Conservation (phyloP, 2,888 invertebrate species). For the Lutraria lutraria region DNA sequence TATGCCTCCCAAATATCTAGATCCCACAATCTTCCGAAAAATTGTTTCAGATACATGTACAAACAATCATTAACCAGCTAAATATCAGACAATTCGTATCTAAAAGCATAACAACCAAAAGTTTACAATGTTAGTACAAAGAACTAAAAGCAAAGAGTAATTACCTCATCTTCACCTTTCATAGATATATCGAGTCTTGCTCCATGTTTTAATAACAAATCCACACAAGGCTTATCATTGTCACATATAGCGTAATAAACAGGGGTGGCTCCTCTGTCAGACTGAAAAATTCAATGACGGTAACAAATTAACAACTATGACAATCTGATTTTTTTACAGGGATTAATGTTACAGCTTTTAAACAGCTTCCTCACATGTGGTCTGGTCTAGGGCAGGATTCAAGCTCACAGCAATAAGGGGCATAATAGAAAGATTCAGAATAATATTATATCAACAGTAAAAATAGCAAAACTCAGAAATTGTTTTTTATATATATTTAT, state of each 20-base stretch:
- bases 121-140: too few species aligned
- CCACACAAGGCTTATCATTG: slow-evolving; percentile 77
- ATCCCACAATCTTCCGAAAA: too few species aligned
- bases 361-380: too few species aligned
- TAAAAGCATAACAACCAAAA: too few species aligned
- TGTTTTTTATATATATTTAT: too few species aligned
- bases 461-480: too few species aligned
- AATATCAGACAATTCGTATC: too few species aligned
- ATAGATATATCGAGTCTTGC: slow-evolving; percentile 79
- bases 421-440: too few species aligned
- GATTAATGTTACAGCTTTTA: neutral
- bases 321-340: neutral
- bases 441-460: too few species aligned
- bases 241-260: slow-evolving; percentile 82
- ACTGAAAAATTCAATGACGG: slow-evolving; percentile 70
- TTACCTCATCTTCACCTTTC: slow-evolving; percentile 80
- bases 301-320: neutral
- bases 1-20: too few species aligned
- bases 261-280: slow-evolving; percentile 81
- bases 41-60: too few species aligned
- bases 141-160: neutral
- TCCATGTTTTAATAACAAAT: slow-evolving; percentile 77
- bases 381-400: neutral
- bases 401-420: neutral
- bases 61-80: too few species aligned